Evolutionary conservation across 2,797 vertebrate genomes (phyloP), one percentile per base, ranked within the genome.

Genomic region (Choloepus didactylus): DNA sequence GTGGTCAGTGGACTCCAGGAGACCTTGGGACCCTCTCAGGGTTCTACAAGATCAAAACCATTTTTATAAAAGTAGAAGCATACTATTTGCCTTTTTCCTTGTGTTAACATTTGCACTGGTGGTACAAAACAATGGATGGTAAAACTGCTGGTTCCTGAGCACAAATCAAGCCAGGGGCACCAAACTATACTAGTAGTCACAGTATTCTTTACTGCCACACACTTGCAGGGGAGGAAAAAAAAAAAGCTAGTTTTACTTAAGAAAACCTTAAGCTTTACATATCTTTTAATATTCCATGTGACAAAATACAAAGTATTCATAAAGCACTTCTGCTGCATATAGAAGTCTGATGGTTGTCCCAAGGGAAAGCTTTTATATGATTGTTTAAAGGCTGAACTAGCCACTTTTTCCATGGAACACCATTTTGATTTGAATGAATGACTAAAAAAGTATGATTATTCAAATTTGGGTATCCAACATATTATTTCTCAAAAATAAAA

Each of bases 401-500:
- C 31, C 19, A 46, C 54, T 79, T 80, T 76, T 95, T 59, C 75
- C 72, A 84, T 5, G 54, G 62, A 92, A 95, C n/a, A 89, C 73
- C 59, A 81, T 81, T 96, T 80, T 75, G 69, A 77, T 44, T 79
- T 94, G 56, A 86, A 87, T 84, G 51, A 96, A 91, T 56, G 80
- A 96, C 81, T 62, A 64, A 85, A 91, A 60, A 93, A 96, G 64
- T 95, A 87, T 21, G n/a, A 95, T 93, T 95, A 94, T 89, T 92
- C 62, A 94, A 75, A 96, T 85, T 81, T 96, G 59, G 85, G 69
- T 94, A 91, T 89, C 72, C 92, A 76, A 80, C 81, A 97, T 89
- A 89, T 25, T 85, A 91, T 96, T 49, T 91, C 95, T 97, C 77
- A 95, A 92, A 96, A 95, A 91, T 94, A 97, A 95, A 92, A 96